Percentiles rank a stretch among this genome's conserved stretches.
Evolutionary conservation across 2,797 vertebrate genomes (phyloP).

Genomic region (Acanthis flammea): DNA sequence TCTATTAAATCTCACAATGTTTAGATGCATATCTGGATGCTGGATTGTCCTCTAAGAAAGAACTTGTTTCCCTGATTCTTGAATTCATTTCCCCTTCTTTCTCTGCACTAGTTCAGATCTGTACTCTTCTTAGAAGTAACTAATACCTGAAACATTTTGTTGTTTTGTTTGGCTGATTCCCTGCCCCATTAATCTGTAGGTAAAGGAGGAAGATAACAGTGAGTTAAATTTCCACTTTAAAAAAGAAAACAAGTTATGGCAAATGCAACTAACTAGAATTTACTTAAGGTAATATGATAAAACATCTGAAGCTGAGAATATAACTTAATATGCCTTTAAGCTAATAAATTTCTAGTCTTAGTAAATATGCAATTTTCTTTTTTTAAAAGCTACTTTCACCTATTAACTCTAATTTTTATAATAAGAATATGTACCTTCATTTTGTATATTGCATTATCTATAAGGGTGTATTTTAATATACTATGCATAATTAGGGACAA

Average conservation of each 20-base stretch:
- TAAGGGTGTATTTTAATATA: neutral
- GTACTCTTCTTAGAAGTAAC: neutral
- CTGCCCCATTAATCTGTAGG: fast-evolving
- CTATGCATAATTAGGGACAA: neutral
- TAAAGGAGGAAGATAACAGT: neutral
- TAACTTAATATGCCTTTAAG: neutral
- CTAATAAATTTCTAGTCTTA: neutral
- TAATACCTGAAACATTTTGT: neutral
- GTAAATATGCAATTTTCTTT: neutral
- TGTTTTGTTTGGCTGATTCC: neutral
- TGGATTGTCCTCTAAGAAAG: neutral
- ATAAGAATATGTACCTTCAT: neutral
- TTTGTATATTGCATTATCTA: neutral
- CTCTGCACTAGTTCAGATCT: too few relatives aligned
- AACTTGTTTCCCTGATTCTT: neutral
- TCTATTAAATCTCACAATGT: neutral
- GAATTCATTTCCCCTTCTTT: neutral
- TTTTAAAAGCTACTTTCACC: neutral
- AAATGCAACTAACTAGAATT: neutral
- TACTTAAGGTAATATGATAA: neutral
- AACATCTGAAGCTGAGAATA: neutral
- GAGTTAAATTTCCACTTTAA: neutral
- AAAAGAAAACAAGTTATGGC: neutral
- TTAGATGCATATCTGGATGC: neutral
- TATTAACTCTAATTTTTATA: neutral